Conservation (phyloP, 2,797 vertebrate species). For the Hozukius guyotensis region DNA sequence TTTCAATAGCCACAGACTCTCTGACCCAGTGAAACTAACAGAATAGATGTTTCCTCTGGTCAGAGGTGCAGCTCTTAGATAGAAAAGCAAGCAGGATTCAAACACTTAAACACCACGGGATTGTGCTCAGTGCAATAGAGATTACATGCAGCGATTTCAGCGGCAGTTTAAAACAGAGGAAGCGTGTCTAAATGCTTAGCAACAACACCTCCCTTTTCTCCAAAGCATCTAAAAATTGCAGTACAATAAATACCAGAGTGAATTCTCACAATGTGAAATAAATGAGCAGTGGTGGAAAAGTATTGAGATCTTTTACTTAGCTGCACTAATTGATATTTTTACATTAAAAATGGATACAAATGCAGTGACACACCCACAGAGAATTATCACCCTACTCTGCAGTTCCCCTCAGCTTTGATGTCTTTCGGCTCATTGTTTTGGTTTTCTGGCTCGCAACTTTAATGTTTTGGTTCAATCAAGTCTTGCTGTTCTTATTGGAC, state of each 20-base stretch:
- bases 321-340: constrained; percentile 11
- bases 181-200: constrained; percentile 50
- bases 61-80: constrained; percentile 38
- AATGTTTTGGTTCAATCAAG: constrained; percentile 2
- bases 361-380: background rate
- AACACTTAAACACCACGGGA: constrained; percentile 29
- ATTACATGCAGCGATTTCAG: constrained; percentile 38
- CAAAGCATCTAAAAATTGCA: constrained; percentile 27
- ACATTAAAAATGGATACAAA: background rate
- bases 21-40: constrained; percentile 48
- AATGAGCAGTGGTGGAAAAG: background rate
- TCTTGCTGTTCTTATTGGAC: background rate
- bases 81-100: constrained; percentile 27
- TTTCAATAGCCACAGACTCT: constrained; percentile 33
- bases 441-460: background rate
- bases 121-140: constrained; percentile 23
- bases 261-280: background rate
- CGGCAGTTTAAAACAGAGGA: constrained; percentile 40
- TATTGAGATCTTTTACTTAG: constrained; percentile 6
- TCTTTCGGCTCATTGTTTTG: background rate
- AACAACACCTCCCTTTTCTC: constrained; percentile 40
- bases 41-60: constrained; percentile 42
- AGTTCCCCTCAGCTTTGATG: background rate
- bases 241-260: constrained; percentile 2
- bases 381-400: background rate